Percentiles rank a stretch among this genome's conserved stretches.
phyloP scores from a whole-genome alignment of 2,797 vertebrate genomes.

The Tadarida brasiliensis region DNA sequence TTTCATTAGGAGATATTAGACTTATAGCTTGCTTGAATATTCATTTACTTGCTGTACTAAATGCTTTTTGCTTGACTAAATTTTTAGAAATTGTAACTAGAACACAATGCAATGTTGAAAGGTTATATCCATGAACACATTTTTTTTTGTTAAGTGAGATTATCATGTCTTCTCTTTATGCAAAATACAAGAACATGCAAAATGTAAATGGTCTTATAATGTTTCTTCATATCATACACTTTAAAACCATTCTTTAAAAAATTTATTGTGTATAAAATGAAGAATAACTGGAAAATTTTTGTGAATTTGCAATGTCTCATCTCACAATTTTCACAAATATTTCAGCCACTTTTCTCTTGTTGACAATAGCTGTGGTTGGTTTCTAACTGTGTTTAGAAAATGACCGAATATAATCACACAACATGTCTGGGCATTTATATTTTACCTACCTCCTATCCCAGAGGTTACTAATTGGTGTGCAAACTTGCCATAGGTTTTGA shows the following conservation, averaged over 20 bases:
- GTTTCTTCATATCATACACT: not conserved
- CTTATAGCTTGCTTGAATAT: not conserved
- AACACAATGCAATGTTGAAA: not conserved
- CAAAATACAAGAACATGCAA: not conserved
- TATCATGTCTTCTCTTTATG: not conserved
- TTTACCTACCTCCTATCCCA: not conserved
- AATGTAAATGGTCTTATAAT: not conserved
- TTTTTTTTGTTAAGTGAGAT: not conserved
- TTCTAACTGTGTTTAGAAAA: constrained; percentile 12
- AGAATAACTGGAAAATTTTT: not conserved
- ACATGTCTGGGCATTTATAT: not conserved
- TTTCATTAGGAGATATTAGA: not conserved
- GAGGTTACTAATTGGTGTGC: not conserved
- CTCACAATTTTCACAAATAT: not conserved
- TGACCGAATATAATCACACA: not conserved
- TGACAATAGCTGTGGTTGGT: not conserved
- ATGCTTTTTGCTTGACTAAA: not conserved
- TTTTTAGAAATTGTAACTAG: constrained; percentile 1
- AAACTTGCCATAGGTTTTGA: not conserved
- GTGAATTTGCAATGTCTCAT: not conserved
- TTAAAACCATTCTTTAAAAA: not conserved
- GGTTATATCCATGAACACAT: not conserved
- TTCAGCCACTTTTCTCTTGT: not conserved
- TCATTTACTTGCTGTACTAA: not conserved
- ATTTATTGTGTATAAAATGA: not conserved